Conservation (phyloP, 2,797 vertebrate species). For the Hyperoplus immaculatus region DNA sequence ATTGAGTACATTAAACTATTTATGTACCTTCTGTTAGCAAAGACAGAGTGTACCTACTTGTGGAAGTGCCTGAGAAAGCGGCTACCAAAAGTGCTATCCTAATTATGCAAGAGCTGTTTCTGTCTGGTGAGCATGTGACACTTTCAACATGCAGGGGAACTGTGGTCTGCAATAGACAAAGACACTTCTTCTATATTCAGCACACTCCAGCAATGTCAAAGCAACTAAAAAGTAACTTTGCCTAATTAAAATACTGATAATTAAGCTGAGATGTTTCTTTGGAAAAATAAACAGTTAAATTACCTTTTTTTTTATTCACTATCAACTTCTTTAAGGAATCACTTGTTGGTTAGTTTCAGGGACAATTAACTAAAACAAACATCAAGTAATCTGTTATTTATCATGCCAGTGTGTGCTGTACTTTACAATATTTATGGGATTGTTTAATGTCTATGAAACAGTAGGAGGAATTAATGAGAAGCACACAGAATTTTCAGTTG, state of each 20-base stretch:
- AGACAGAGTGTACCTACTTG: conserved; percentile 3
- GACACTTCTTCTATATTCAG: background rate
- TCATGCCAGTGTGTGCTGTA: conserved; percentile 9
- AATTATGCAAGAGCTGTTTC: conserved; percentile 20
- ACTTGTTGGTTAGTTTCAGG: conserved; percentile 23
- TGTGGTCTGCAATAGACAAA: background rate
- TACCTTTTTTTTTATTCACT: background rate
- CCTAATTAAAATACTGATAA: background rate
- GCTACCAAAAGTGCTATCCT: background rate
- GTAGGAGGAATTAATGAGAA: conserved; percentile 33
- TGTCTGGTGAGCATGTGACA: conserved; percentile 7
- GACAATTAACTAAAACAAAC: conserved; percentile 31
- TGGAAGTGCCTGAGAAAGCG: background rate
- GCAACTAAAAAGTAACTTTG: background rate
- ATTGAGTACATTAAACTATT: background rate
- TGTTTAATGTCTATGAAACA: conserved; percentile 29
- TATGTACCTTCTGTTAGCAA: background rate
- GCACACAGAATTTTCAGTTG: conserved; percentile 26
- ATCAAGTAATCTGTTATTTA: conserved; percentile 40
- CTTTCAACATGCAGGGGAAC: background rate
- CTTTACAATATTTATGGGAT: conserved; percentile 47
- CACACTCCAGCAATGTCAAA: background rate
- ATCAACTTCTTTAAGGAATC: conserved; percentile 11
- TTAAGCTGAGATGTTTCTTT: background rate
- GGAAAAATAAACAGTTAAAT: background rate